Conservation (phyloP, 2,113 vertebrate species). For the Empidonax traillii region DNA sequence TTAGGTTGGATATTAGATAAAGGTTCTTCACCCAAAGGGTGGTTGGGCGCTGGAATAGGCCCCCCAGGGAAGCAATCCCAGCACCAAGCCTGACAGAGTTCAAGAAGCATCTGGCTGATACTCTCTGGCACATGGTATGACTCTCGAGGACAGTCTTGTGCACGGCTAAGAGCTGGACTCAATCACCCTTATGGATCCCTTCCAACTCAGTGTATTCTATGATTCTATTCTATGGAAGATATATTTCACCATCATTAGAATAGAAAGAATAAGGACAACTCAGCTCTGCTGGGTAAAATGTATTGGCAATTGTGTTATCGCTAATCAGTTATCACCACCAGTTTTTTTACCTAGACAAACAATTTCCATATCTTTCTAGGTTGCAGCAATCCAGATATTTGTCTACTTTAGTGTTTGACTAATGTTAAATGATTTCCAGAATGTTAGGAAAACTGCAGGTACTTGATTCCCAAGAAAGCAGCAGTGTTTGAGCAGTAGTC, state of each 20-base stretch:
- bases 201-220: neutral
- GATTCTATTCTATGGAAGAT: neutral
- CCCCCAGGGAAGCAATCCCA: neutral
- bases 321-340: neutral
- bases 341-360: neutral
- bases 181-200: neutral
- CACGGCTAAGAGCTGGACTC: neutral
- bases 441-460: neutral
- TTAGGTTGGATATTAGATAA: neutral
- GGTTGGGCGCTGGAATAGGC: neutral
- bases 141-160: neutral
- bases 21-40: neutral
- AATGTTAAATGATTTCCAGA: neutral
- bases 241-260: neutral
- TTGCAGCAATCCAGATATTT: neutral
- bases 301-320: neutral
- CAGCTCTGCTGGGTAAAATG: neutral
- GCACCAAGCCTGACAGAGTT: neutral
- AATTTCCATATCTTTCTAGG: neutral
- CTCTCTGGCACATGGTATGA: neutral
- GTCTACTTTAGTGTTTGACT: neutral
- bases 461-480: neutral
- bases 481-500: neutral
- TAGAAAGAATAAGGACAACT: neutral
- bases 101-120: neutral